Conservation (phyloP, 1,140 invertebrate genomes). For the Zaprionus camerounensis region DNA sequence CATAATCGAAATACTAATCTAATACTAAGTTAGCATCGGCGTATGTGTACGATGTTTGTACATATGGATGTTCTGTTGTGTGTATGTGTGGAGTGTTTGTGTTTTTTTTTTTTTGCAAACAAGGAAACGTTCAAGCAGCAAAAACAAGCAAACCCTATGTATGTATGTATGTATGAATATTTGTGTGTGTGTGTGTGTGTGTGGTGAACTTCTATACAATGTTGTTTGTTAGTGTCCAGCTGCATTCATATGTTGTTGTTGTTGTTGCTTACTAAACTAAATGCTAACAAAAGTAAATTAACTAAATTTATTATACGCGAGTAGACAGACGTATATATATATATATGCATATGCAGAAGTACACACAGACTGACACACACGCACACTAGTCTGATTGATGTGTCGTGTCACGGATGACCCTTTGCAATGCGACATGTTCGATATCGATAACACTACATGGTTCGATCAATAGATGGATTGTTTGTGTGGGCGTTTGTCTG, state of each 20-base stretch:
- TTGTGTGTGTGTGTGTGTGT: neutral
- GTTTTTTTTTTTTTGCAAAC: slow-evolving; percentile 27
- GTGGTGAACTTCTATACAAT: slow-evolving; percentile 15
- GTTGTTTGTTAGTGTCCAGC: slow-evolving; percentile 24
- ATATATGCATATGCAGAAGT: slow-evolving; percentile 1
- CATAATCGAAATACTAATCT: slow-evolving; percentile 13
- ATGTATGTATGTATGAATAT: neutral
- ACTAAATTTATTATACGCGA: neutral
- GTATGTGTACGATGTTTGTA: slow-evolving; percentile 15
- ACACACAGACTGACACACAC: neutral
- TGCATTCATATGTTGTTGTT: slow-evolving; percentile 8
- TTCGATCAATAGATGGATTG: slow-evolving; percentile 27
- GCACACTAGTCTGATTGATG: neutral
- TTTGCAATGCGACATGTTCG: slow-evolving; percentile 28
- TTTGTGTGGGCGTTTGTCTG: slow-evolving; percentile 24
- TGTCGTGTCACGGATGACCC: slow-evolving; percentile 28
- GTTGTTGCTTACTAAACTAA: slow-evolving; percentile 36
- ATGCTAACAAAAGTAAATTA: slow-evolving; percentile 48
- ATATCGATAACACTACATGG: slow-evolving; percentile 35
- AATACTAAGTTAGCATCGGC: slow-evolving; percentile 3
- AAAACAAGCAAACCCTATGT: slow-evolving; percentile 32
- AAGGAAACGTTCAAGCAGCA: slow-evolving; percentile 34
- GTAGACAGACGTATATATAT: neutral
- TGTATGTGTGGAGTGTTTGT: slow-evolving; percentile 4
- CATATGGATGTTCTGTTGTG: slow-evolving; percentile 1